Evolutionary conservation across 2,113 vertebrate species (phyloP).

Genomic region (Forbesichthys agassizii): DNA sequence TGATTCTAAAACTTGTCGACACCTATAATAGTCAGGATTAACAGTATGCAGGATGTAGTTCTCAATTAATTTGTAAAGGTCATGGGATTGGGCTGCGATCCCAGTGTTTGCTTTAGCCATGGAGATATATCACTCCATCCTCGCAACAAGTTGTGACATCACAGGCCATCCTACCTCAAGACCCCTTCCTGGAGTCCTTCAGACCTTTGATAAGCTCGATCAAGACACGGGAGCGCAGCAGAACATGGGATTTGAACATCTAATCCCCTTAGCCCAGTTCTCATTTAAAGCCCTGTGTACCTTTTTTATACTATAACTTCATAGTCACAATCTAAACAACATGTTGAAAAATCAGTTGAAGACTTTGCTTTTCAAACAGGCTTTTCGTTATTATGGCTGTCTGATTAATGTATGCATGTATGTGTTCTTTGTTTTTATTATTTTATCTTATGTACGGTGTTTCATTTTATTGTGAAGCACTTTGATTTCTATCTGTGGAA

Average conservation of each 20-base stretch:
- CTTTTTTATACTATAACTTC: slow-evolving; percentile 3
- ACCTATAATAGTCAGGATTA: not conserved
- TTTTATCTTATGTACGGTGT: too few relatives aligned
- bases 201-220: slow-evolving; percentile 44
- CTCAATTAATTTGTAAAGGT: not conserved
- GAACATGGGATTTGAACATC: slow-evolving; percentile 44
- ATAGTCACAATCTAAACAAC: too few relatives aligned
- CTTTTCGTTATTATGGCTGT: too few relatives aligned
- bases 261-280: slow-evolving; percentile 75
- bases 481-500: too few relatives aligned
- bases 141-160: slow-evolving; percentile 22
- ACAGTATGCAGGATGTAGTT: not conserved
- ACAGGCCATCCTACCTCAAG: not conserved
- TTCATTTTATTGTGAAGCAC: too few relatives aligned
- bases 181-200: too few relatives aligned
- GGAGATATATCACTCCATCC: slow-evolving; percentile 13
- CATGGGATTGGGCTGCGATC: not conserved
- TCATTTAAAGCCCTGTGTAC: slow-evolving; percentile 25
- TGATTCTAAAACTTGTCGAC: too few relatives aligned
- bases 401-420: too few relatives aligned
- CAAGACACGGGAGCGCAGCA: slow-evolving; percentile 37
- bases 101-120: slow-evolving; percentile 6
- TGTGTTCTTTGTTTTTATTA: too few relatives aligned
- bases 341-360: too few relatives aligned
- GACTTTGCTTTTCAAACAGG: too few relatives aligned